Base-by-base conservation (phyloP, 2,113 vertebrate genomes). In the Phalacrocorax pelagicus region DNA sequence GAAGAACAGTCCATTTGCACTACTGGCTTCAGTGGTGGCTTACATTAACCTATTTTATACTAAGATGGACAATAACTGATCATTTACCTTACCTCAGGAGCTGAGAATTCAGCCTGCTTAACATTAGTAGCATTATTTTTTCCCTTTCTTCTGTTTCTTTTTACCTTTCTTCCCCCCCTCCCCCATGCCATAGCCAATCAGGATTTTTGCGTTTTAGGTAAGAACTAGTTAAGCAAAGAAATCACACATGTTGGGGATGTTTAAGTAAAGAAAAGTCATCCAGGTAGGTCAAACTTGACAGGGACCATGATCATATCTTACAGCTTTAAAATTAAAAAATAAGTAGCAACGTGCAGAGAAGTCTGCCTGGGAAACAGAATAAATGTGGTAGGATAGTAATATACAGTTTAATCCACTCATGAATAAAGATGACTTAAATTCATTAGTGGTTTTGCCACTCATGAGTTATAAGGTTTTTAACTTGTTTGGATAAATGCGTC, bases 391-490 rank as follows among this genome's bases (percentile, higher is more conserved):
- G 88, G 91, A 94, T 96, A 87, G 96, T 86, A 97, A 97, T 81
- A 95, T 24, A 95, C 95, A 96, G 94, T 94, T 96, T 97, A 96
- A 97, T 95, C 94, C 91, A 74, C 96, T 98, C 98, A 98, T 98
- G 97, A 98, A 98, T 98, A 98, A 98, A 98, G 97, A 98, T 98
- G 95, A 88, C 86, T 94, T 91, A 91, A 97, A 97, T 91, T 97
- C 96, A 98, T 98, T 96, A 98, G 97, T 46, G 1, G 97, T 96
- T 98, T 97, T 96, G 96, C 97, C 97, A 97, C 96, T 98, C 96
- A 86, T 97, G 94, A 97, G 93, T 94, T 97, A 95, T 96, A 97
- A 93, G 96, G 94, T 90, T 96, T 97, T 97, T 97, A 98, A 97
- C 89, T 95, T 96, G 95, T 97, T 96, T 94, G 94, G 95, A 98